Base-by-base conservation (phyloP, 2,888 invertebrate genomes). In the Ophion ellenae region DNA sequence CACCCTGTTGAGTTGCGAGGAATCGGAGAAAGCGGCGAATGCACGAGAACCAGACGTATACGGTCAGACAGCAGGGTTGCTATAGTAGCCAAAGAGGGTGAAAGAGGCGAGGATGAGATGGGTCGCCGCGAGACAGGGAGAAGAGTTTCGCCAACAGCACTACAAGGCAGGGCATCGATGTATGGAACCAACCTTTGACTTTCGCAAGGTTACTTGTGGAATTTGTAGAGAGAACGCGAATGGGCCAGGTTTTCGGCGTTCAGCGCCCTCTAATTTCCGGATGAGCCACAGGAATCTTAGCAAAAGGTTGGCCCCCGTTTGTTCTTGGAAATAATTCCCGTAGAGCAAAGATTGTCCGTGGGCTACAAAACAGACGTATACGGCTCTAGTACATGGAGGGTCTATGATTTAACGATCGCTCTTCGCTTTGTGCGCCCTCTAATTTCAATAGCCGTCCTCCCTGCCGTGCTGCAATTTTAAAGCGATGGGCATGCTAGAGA, bases 201-300 rank as follows among this genome's bases (percentile, higher is more conserved):
- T 66, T 6, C 36, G 14, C 24, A 28, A 28, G 24, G 66, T 32
- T 73, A 64, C 53, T 28, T 11, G 40, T 20, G 74, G 76, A 81
- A 78, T 81, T 70, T 78, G 10, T 53, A 70, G 77, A 61, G 45
- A 61, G 53, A 57, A 14, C 2, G 28, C 17, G 78, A 70, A 32
- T 45, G 74, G 57, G 40, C 53, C 40, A 32, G 76, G 61, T 69
- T 75, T 79, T 61, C 14, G 64, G 64, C 69, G 64, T 40, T 79
- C 59, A 40, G 24, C 47, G n/a, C 45, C 57, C 70, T 82, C 79
- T 61, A 75, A 75, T 85, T 85, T 79, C 53, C 64, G 66, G 61
- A 63, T 45, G 40, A 82, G 47, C 82, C 73, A 66, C 78, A 71
- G 75, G 79, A 85, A 85, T 85, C 75, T 78, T 32, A 47, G n/a